Evolutionary conservation across 2,797 vertebrate species (phyloP).

Genomic region (Characodon lateralis): DNA sequence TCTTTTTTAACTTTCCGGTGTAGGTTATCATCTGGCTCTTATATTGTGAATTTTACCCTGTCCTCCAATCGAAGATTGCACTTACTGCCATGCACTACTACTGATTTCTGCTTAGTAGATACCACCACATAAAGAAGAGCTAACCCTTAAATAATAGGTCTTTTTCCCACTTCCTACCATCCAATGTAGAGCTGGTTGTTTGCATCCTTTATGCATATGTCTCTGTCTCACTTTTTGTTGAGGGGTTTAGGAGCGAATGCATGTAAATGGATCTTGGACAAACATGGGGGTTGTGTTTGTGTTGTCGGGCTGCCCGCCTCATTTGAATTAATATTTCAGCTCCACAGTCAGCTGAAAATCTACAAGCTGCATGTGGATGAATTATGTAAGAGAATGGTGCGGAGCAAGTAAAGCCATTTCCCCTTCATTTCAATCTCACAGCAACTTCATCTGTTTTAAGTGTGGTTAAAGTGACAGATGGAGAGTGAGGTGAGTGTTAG

Average conservation of each 20-base stretch:
- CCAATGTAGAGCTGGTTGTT: conserved; percentile 39
- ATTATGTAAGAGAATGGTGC: conserved; percentile 66
- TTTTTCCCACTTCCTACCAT: conserved; percentile 16
- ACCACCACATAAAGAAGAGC: not conserved
- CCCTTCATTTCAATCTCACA: conserved; percentile 58
- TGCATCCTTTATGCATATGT: conserved; percentile 24
- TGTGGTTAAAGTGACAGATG: conserved; percentile 37
- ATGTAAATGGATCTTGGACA: conserved; percentile 29
- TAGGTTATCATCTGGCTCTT: not conserved
- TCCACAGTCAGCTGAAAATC: conserved; percentile 54
- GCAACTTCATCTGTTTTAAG: conserved; percentile 45
- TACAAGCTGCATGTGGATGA: conserved; percentile 50
- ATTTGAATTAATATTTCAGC: conserved; percentile 75
- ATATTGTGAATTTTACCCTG: not conserved
- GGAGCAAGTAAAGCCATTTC: conserved; percentile 55
- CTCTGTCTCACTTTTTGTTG: conserved; percentile 9
- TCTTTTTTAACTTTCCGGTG: not conserved
- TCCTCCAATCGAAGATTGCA: not conserved
- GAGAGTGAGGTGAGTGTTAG: conserved; percentile 22
- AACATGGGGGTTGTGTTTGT: conserved; percentile 47
- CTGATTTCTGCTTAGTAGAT: not conserved
- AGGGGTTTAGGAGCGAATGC: conserved; percentile 3
- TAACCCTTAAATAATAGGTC: conserved; percentile 3
- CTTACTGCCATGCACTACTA: not conserved
- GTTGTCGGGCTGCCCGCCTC: conserved; percentile 46